Evolutionary conservation across 2,113 vertebrate species (phyloP).

Genomic region (Notothenia rossii): DNA sequence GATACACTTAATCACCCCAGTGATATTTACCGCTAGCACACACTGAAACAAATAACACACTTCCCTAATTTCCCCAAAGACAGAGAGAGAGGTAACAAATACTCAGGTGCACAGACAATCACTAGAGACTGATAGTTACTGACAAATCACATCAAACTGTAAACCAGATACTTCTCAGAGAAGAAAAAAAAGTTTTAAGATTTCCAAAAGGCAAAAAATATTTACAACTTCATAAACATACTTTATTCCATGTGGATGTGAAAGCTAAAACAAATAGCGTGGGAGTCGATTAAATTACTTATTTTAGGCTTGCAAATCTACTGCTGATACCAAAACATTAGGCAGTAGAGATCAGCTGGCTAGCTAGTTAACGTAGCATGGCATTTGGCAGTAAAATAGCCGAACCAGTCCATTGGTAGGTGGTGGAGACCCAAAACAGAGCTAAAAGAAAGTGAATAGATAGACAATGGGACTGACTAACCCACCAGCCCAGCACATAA

Average conservation of each 20-base stretch:
- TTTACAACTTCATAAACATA: background rate
- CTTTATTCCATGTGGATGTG: background rate
- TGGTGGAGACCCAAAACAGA: conserved; percentile 3
- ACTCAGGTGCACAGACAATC: background rate
- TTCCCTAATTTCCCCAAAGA: conserved; percentile 50
- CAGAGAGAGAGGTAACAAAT: conserved; percentile 23
- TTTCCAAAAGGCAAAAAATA: background rate
- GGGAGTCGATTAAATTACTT: too few species aligned
- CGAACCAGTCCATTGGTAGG: background rate
- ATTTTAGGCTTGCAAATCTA: background rate
- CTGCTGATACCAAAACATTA: background rate
- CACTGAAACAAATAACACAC: conserved; percentile 35
- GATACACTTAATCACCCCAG: conserved; percentile 63
- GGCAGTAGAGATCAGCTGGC: background rate
- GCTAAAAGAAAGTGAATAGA: background rate
- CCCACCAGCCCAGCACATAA: too few species aligned
- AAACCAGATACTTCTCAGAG: background rate
- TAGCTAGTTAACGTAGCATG: background rate
- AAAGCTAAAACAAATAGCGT: background rate
- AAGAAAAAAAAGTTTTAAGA: background rate
- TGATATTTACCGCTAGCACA: conserved; percentile 38
- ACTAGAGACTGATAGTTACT: conserved; percentile 17
- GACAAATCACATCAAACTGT: conserved; percentile 15
- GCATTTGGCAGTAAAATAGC: background rate
- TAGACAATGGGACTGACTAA: background rate